A percentile compares a stretch with the other conserved stretches of the same genome.
Evolutionary conservation across 2,888 invertebrate species (phyloP).

Genomic region (Octodonta nipae): DNA sequence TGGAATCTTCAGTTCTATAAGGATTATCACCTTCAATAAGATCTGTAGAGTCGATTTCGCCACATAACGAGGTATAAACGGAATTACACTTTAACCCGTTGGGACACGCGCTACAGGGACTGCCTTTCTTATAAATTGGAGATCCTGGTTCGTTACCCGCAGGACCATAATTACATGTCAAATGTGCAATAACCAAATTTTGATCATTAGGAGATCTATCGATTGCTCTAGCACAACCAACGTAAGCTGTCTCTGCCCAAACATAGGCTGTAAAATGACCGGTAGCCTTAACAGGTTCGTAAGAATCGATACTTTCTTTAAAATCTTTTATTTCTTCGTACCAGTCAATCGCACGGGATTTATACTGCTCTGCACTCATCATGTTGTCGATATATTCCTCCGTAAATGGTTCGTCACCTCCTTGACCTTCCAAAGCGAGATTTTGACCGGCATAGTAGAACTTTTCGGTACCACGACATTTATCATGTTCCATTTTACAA

Average conservation of each 20-base stretch:
- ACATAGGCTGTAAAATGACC: conserved; percentile 15
- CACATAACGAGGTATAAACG: conserved; percentile 9
- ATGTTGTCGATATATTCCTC: neutral
- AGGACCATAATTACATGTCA: conserved; percentile 11
- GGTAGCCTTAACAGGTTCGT: conserved; percentile 5
- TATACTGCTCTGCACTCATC: neutral
- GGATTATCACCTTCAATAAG: neutral
- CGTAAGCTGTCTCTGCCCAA: conserved; percentile 13
- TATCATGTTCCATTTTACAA: conserved; percentile 14
- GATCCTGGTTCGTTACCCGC: conserved; percentile 6
- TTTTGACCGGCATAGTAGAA: conserved; percentile 11
- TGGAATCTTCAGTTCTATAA: no score
- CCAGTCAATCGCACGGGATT: neutral
- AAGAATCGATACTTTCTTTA: neutral
- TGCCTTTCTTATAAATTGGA: conserved; percentile 6
- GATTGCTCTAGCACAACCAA: conserved; percentile 11
- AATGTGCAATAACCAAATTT: neutral
- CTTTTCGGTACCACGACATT: conserved; percentile 11
- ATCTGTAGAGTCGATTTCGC: conserved; percentile 6
- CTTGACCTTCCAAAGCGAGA: neutral
- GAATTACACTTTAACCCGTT: conserved; percentile 3
- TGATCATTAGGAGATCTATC: neutral
- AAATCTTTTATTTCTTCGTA: neutral
- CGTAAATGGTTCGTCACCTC: conserved; percentile 7
- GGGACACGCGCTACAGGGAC: conserved; percentile 28